These are phyloP conservation scores for Tachystola acroxantha DNA, from an alignment of 2,888 invertebrate genomes.

Conservation along the genomic window DNA sequence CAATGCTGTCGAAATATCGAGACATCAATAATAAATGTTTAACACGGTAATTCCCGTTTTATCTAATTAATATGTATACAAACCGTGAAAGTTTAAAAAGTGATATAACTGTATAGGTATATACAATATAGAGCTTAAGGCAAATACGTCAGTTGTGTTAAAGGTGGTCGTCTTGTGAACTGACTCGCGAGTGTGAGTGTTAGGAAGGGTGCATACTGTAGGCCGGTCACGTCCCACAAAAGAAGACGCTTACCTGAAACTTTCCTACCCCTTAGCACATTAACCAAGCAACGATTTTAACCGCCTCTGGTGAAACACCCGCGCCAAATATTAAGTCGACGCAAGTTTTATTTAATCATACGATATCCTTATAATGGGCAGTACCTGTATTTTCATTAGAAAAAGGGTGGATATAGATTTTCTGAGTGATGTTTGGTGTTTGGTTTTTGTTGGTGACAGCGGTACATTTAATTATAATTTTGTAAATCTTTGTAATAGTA, in stretches of 20 bases:
- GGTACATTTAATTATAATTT: too few relatives aligned
- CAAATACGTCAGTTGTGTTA: slow-evolving; percentile 29
- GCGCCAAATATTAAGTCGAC: slow-evolving; percentile 33
- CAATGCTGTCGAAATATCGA: too few relatives aligned
- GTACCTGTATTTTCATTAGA: not conserved
- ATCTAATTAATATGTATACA: too few relatives aligned
- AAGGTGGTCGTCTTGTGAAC: slow-evolving; percentile 24
- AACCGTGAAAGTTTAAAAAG: too few relatives aligned
- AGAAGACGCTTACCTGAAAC: slow-evolving; percentile 76
- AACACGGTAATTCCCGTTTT: too few relatives aligned
- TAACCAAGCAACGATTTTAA: slow-evolving; percentile 57
- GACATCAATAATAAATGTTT: too few relatives aligned
- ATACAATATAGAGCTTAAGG: too few relatives aligned
- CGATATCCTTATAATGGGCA: not conserved
- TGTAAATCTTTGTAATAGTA: too few relatives aligned
- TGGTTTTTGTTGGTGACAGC: too few relatives aligned
- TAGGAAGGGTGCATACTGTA: slow-evolving; percentile 36
- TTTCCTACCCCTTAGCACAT: slow-evolving; percentile 73
- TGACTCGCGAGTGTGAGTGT: slow-evolving; percentile 18
- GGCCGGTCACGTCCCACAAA: slow-evolving; percentile 62
- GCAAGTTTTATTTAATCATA: slow-evolving; percentile 8
- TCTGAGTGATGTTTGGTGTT: too few relatives aligned
- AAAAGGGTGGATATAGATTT: too few relatives aligned
- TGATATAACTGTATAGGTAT: too few relatives aligned
- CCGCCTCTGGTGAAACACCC: slow-evolving; percentile 34